Evolutionary conservation across 2,113 vertebrate genomes (phyloP).

Genomic region (Otolemur garnettii): DNA sequence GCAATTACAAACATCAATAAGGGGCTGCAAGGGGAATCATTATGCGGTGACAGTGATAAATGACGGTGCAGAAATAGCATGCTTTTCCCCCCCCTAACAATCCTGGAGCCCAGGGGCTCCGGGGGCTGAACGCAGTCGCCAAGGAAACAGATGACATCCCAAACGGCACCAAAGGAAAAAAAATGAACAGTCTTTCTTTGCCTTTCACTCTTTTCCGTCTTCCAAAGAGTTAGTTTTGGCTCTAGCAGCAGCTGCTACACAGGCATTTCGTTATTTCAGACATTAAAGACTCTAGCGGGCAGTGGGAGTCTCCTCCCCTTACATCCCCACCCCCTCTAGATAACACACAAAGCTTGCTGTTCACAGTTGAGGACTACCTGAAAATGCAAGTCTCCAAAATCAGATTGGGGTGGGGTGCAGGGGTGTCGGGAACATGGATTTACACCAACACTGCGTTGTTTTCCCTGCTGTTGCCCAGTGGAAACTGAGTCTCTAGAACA

Average conservation of each 20-base stretch:
- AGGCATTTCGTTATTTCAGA: conserved; percentile 85
- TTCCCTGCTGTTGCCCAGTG: conserved; percentile 36
- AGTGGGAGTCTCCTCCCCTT: conserved; percentile 72
- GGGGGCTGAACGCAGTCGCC: conserved; percentile 95
- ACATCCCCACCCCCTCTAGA: conserved; percentile 69
- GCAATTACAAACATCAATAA: conserved; percentile 99
- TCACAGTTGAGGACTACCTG: conserved; percentile 79
- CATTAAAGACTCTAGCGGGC: conserved; percentile 82
- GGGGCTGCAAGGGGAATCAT: conserved; percentile 99
- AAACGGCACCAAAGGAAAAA: conserved; percentile 93
- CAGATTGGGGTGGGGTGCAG: conserved; percentile 2
- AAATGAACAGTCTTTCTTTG: conserved; percentile 91
- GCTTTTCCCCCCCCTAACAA: conserved; percentile 94
- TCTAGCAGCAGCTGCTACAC: conserved; percentile 93
- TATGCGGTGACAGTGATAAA: conserved; percentile 99
- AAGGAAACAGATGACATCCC: conserved; percentile 99
- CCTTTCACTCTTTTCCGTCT: conserved; percentile 88
- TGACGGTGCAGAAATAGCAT: conserved; percentile 97
- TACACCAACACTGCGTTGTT: background rate
- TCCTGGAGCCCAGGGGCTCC: conserved; percentile 95
- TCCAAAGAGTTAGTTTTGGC: conserved; percentile 92
- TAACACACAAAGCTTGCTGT: conserved; percentile 81
- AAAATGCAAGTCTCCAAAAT: conserved; percentile 50
- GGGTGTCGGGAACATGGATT: background rate
- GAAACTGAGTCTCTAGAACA: conserved; percentile 72